Base-by-base conservation (phyloP, 2,113 vertebrate species). In the Thinocorus orbignyianus region DNA sequence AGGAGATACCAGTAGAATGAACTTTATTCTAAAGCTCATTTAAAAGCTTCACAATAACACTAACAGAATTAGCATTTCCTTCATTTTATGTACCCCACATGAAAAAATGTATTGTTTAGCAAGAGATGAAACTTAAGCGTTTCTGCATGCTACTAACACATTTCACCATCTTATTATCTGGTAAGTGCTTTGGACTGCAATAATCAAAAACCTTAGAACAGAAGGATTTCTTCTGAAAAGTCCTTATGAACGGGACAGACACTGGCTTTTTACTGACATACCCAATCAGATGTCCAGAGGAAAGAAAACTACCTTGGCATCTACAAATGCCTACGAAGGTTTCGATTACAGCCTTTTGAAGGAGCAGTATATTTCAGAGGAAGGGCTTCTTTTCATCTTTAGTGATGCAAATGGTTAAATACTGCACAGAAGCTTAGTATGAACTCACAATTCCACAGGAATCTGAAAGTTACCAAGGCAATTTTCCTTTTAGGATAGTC, bases 391-490 rank as follows among this genome's bases (percentile, higher is more conserved):
- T 94, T 95, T 97, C 97, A 97, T 97, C 95, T 93, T 98, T 68
- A 97, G 95, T 96, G 97, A 97, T 97, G 93, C 96, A 95, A 97
- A 94, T 81, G 85, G 94, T 97, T 96, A 90, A 89, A 97, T 96
- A 97, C 97, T 97, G 97, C 96, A 98, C 96, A 98, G 95, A 98
- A 97, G 97, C 97, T 97, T 97, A 94, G 97, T 97, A 98, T 97
- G 98, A 97, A 97, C 96, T 98, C 96, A 98, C 98, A 98, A 98
- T 98, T 98, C 98, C 98, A 98, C 98, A 98, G 98, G 98, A 98
- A 98, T 98, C 98, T 98, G 97, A 95, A 97, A 98, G 98, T 98
- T 97, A 97, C 98, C 98, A 98, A 98, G 97, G 97, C 97, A 98
- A 98, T 98, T 96, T 98, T 98, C 97, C 97, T 97, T 97, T 98